Conservation (phyloP, 2,113 vertebrate genomes). For the Myocastor coypus region DNA sequence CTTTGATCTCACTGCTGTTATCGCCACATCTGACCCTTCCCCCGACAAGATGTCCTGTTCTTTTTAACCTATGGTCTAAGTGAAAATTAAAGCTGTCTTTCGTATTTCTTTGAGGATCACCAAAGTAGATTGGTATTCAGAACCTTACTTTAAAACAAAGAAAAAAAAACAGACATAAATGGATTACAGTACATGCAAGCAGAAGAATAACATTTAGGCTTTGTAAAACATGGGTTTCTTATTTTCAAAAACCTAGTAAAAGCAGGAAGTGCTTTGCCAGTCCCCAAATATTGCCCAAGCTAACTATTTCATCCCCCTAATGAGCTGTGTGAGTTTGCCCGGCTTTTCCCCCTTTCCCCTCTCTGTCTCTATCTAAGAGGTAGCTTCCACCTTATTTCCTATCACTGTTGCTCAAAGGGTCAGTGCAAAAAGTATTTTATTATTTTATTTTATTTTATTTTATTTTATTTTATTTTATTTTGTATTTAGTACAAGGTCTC, state of each 20-base stretch:
- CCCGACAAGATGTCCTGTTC: not conserved
- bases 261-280: not conserved
- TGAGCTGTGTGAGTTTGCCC: not conserved
- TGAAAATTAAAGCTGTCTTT: not conserved
- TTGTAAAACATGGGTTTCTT: constrained; percentile 14
- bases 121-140: constrained; percentile 40
- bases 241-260: constrained; percentile 43
- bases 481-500: too few relatives aligned
- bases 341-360: not conserved
- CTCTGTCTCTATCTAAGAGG: not conserved
- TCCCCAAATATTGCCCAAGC: not conserved
- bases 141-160: constrained; percentile 55
- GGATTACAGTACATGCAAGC: constrained; percentile 16
- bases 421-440: not conserved
- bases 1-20: constrained; percentile 62
- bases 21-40: constrained; percentile 32
- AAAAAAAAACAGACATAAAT: constrained; percentile 35
- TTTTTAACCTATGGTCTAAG: constrained; percentile 56
- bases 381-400: not conserved
- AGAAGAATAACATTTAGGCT: not conserved
- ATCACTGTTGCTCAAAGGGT: not conserved
- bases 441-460: not conserved
- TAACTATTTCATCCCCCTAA: not conserved
- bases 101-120: constrained; percentile 31
- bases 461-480: not conserved